Conservation (phyloP, 2,113 vertebrate genomes). For the Barbus barbus region DNA sequence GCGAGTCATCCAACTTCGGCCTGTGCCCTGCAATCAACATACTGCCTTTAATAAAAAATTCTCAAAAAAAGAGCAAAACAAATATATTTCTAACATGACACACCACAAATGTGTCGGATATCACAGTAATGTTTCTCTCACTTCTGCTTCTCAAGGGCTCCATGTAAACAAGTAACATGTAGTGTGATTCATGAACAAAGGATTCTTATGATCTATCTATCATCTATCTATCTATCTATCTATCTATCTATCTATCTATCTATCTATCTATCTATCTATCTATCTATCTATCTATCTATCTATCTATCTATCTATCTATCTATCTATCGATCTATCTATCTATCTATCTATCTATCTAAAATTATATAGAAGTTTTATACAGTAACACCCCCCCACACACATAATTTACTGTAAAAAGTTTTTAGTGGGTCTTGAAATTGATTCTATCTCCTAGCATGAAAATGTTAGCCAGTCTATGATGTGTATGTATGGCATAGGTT, state of each 20-base stretch:
- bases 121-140: not conserved
- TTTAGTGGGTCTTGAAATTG: not conserved
- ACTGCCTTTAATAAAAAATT: slow-evolving; percentile 16
- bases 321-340: too few species aligned
- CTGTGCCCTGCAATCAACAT: slow-evolving; percentile 91
- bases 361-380: too few species aligned
- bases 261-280: too few species aligned
- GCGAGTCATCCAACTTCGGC: slow-evolving; percentile 97
- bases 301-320: too few species aligned
- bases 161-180: not conserved
- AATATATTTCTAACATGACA: not conserved
- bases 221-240: too few species aligned
- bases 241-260: too few species aligned
- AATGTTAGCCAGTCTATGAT: slow-evolving; percentile 17
- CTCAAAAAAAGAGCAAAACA: too few species aligned
- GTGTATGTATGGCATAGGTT: slow-evolving; percentile 31
- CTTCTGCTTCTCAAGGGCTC: not conserved
- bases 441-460: not conserved
- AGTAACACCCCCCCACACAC: too few species aligned
- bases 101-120: not conserved
- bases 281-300: too few species aligned
- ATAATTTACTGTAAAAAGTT: not conserved
- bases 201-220: too few species aligned
- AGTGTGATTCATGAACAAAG: not conserved
- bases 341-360: too few species aligned